A percentile compares a stretch with the other conserved stretches of the same genome.
phyloP scores from a whole-genome alignment of 2,888 invertebrate species.

The Synergus umbraculus region DNA sequence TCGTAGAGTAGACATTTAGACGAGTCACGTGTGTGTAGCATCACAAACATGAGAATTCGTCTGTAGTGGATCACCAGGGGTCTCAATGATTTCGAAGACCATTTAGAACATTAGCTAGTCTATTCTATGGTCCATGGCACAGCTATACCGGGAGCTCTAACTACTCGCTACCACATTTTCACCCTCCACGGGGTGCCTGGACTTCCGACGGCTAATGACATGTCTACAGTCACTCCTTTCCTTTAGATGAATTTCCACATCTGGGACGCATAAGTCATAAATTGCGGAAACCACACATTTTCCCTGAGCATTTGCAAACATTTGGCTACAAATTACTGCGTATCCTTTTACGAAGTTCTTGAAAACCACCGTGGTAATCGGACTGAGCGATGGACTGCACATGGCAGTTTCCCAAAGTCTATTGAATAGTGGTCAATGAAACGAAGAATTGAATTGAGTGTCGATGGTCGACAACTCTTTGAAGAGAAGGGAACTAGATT shows the following conservation, averaged over 20 bases:
- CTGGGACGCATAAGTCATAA: constrained; percentile 62
- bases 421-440: constrained; percentile 49
- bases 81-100: background rate
- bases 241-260: constrained; percentile 60
- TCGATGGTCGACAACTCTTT: background rate
- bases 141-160: constrained; percentile 43
- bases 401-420: constrained; percentile 62
- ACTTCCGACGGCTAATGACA: constrained; percentile 69
- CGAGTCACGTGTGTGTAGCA: background rate
- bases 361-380: constrained; percentile 56
- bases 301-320: constrained; percentile 63
- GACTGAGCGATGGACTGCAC: constrained; percentile 63
- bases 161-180: constrained; percentile 58
- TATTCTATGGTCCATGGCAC: background rate
- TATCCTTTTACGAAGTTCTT: constrained; percentile 49
- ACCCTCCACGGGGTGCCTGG: constrained; percentile 64
- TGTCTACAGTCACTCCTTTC: constrained; percentile 64
- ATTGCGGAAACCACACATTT: constrained; percentile 66
- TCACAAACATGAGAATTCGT: background rate
- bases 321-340: constrained; percentile 59
- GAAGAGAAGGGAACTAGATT: background rate
- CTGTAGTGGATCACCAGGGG: background rate
- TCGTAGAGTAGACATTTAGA: background rate
- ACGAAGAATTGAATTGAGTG: background rate
- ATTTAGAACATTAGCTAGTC: constrained; percentile 54